phyloP scores from a whole-genome alignment of 1,140 invertebrate species.

The Pectinophora gossypiella region DNA sequence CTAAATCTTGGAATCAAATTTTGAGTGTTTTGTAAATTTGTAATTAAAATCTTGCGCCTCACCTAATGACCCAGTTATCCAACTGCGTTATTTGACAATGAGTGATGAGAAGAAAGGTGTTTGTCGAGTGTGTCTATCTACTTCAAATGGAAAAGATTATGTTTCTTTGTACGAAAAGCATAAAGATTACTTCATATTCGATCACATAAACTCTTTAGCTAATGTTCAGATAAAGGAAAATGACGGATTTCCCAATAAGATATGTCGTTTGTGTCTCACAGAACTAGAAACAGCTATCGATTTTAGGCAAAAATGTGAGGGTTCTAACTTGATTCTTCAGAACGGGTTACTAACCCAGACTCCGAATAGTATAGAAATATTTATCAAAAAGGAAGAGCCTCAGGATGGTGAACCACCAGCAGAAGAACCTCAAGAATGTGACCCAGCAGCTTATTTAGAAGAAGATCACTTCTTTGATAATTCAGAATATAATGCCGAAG shows the following conservation, averaged over 20 bases:
- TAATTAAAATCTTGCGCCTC: not conserved
- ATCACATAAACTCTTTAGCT: constrained; percentile 42
- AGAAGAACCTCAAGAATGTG: not conserved
- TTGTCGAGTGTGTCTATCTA: constrained; percentile 1
- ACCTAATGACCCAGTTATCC: no score
- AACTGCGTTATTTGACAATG: not conserved
- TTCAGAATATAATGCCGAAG: not conserved
- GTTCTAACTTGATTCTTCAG: constrained; percentile 21
- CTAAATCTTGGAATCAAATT: no score
- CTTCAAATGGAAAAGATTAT: constrained; percentile 9
- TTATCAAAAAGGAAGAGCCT: not conserved
- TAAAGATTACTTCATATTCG: constrained; percentile 34
- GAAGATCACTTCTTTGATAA: not conserved
- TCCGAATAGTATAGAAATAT: not conserved
- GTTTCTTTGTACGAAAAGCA: constrained; percentile 39
- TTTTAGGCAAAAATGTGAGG: constrained; percentile 55
- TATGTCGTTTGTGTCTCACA: constrained; percentile 44
- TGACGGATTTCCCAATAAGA: constrained; percentile 48
- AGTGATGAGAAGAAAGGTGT: constrained; percentile 7
- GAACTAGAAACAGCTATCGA: constrained; percentile 41
- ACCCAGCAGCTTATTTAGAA: not conserved
- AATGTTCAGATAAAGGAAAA: constrained; percentile 38
- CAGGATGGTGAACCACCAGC: not conserved
- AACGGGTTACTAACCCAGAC: not conserved
- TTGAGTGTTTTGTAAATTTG: not conserved